Evolutionary conservation across 1,140 invertebrate genomes (phyloP).

Genomic region (Calliopsis andreniformis): DNA sequence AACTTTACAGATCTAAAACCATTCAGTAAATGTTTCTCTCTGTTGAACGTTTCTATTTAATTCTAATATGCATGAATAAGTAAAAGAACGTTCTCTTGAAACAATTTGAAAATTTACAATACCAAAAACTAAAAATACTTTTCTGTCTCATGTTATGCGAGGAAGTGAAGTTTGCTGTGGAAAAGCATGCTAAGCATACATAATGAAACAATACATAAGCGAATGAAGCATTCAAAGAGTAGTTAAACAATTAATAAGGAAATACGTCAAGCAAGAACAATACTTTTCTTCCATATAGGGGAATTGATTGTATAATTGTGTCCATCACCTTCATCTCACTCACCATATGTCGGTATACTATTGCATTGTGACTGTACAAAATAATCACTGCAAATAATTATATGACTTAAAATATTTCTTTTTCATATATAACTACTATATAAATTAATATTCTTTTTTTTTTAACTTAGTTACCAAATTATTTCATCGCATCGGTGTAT

Average conservation of each 20-base stretch:
- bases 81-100: conserved; percentile 19
- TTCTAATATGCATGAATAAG: conserved; percentile 16
- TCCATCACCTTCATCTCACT: conserved; percentile 67
- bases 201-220: conserved; percentile 46
- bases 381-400: neutral
- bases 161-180: conserved; percentile 78
- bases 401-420: no score
- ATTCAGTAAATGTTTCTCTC: conserved; percentile 7
- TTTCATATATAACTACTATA: neutral
- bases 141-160: conserved; percentile 61
- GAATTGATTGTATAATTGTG: conserved; percentile 79
- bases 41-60: neutral
- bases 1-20: conserved; percentile 16
- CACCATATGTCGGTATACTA: conserved; percentile 30
- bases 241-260: conserved; percentile 11
- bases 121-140: conserved; percentile 39
- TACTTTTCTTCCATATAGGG: conserved; percentile 53
- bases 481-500: neutral
- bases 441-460: neutral
- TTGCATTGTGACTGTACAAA: conserved; percentile 37
- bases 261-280: conserved; percentile 72
- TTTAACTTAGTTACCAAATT: neutral
- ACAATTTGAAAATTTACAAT: conserved; percentile 24
- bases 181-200: conserved; percentile 61
- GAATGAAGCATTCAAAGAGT: conserved; percentile 36